These are phyloP conservation scores for Spea bombifrons DNA, from an alignment of 2,113 vertebrate genomes.

Conservation along the genomic window DNA sequence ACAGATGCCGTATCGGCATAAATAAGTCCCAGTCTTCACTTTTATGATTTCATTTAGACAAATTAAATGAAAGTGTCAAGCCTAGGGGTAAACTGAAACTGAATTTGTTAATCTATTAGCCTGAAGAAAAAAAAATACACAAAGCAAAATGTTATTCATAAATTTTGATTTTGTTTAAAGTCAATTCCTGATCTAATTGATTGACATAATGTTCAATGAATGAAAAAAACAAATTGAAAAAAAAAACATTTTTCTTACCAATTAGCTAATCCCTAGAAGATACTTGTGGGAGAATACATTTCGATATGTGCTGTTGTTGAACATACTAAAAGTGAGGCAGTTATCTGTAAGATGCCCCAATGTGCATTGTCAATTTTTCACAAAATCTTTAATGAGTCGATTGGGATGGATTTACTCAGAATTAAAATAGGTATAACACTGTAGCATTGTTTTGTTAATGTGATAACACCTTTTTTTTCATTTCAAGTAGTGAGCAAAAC, in stretches of 20 bases:
- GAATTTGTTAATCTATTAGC: conserved; percentile 25
- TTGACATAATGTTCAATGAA: conserved; percentile 11
- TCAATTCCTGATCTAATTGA: conserved; percentile 43
- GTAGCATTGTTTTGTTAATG: background rate
- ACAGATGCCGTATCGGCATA: conserved; percentile 20
- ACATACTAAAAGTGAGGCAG: conserved; percentile 55
- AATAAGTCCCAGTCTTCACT: conserved; percentile 30
- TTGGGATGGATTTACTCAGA: conserved; percentile 33
- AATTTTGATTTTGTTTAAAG: background rate
- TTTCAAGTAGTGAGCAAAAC: too few relatives aligned
- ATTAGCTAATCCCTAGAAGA: conserved; percentile 48
- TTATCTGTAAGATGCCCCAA: conserved; percentile 49
- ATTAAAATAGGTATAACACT: conserved; percentile 48
- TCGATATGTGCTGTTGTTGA: conserved; percentile 49
- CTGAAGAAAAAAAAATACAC: conserved; percentile 31
- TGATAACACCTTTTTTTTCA: background rate
- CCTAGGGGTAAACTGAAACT: conserved; percentile 1
- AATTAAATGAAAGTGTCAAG: conserved; percentile 24
- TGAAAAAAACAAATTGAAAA: conserved; percentile 23
- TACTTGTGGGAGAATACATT: conserved; percentile 38
- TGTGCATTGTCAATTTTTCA: conserved; percentile 51
- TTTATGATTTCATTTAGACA: conserved; percentile 28
- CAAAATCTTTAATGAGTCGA: conserved; percentile 53
- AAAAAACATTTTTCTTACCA: conserved; percentile 45
- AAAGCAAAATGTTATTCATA: background rate